Percentiles rank a stretch among this genome's conserved stretches.
These are phyloP conservation scores for Scarus forsteni DNA, from an alignment of 2,797 vertebrate species.

Conservation along the genomic window DNA sequence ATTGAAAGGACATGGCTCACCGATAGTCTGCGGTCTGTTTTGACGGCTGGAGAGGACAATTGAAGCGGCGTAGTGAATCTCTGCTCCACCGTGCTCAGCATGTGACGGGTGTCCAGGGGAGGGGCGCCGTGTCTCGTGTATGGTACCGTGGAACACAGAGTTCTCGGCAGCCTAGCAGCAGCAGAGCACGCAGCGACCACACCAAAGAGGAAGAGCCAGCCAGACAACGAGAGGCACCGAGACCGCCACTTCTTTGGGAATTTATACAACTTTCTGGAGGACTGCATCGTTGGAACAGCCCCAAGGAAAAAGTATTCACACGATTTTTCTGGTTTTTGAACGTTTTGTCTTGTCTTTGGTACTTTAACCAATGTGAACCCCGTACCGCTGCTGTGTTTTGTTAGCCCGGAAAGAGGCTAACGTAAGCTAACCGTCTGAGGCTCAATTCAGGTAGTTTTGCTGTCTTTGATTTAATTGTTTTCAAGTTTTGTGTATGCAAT, in stretches of 20 bases:
- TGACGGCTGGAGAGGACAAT: background rate
- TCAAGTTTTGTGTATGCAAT: background rate
- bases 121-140: constrained; percentile 76
- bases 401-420: background rate
- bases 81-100: constrained; percentile 46
- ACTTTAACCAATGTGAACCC: background rate
- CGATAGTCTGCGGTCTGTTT: accelerated
- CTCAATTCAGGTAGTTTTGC: background rate
- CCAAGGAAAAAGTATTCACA: constrained; percentile 15
- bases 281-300: background rate
- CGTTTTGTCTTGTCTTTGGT: background rate
- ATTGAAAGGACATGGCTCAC: accelerated
- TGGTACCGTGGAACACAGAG: constrained; percentile 71
- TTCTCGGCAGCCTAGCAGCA: constrained; percentile 28
- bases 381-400: background rate
- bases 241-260: background rate
- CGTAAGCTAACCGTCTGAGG: background rate
- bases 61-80: no score
- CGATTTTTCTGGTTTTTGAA: background rate
- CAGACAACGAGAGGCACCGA: background rate
- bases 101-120: constrained; percentile 65
- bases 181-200: background rate
- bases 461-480: background rate
- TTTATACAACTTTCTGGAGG: background rate
- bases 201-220: background rate